A percentile compares a stretch with the other conserved stretches of the same genome.
Conservation (phyloP, 2,113 vertebrate species). For the Rhynchopsitta pachyrhyncha region DNA sequence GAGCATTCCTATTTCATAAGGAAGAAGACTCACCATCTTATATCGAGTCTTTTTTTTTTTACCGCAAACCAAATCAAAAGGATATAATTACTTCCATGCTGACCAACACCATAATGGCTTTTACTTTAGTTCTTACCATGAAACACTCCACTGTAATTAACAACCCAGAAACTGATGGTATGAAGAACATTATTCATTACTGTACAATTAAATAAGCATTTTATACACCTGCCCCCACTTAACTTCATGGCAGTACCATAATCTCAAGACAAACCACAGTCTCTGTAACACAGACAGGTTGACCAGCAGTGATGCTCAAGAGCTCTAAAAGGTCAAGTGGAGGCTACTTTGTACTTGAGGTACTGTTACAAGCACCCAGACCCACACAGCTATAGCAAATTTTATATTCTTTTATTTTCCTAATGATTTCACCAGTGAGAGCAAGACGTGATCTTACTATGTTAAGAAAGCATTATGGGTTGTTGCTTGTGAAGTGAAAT, state of each 20-base stretch:
- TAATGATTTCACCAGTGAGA: background rate
- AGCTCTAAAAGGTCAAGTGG: background rate
- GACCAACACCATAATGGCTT: conserved; percentile 30
- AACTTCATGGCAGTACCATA: background rate
- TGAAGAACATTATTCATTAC: background rate
- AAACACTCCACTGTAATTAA: conserved; percentile 33
- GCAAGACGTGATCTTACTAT: rapidly evolving
- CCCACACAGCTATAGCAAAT: background rate
- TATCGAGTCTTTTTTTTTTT: background rate
- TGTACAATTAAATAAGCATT: background rate
- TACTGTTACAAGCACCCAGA: rapidly evolving
- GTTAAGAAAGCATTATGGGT: background rate
- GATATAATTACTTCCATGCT: conserved; percentile 24
- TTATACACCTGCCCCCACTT: background rate
- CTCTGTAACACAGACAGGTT: background rate
- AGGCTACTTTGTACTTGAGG: background rate
- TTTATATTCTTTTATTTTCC: background rate
- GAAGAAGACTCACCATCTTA: background rate
- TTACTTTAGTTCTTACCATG: background rate
- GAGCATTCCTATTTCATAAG: background rate
- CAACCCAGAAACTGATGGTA: background rate
- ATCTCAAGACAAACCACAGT: background rate
- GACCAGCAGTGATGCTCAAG: background rate
- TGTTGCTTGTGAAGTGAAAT: background rate
- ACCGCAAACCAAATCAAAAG: background rate